phyloP scores from a whole-genome alignment of 2,113 vertebrate genomes.

The Xenopus tropicalis region UCB_Xtro_10.0 CM004443.2:171645501-171646000 shows the following conservation, averaged over 20 bases:
- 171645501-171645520: too few relatives aligned
- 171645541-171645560: not conserved
- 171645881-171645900: too few relatives aligned
- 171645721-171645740: not conserved
- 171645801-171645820: not conserved
- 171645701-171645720: not conserved
- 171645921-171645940: not conserved
- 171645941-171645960: not conserved
- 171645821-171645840: not conserved
- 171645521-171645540: too few relatives aligned
- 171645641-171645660: not conserved
- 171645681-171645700: not conserved
- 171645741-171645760: too few relatives aligned
- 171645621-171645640: not conserved
- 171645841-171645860: not conserved
- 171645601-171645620: too few relatives aligned
- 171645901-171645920: not conserved
- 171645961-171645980: not conserved
- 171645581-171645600: not conserved
- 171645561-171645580: not conserved
- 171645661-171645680: not conserved
- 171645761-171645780: not conserved
- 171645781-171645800: not conserved
- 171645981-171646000: not conserved
- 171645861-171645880: not conserved